These are phyloP conservation scores for Lymantria dispar DNA, from an alignment of 2,888 invertebrate species.

Conservation along the genomic window DNA sequence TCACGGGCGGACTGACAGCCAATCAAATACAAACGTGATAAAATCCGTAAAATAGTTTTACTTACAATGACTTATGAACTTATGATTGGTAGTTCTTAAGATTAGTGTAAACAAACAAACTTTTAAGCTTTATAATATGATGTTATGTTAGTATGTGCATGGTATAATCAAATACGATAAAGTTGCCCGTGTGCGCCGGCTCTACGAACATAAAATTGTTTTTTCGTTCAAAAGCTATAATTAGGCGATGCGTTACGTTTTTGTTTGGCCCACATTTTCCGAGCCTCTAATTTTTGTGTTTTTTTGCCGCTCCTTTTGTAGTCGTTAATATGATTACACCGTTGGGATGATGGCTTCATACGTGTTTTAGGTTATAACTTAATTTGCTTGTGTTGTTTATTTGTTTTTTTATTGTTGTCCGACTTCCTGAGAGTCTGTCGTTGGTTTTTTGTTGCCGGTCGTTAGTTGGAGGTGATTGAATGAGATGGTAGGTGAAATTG, in stretches of 20 bases:
- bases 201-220: conserved; percentile 77
- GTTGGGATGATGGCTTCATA: conserved; percentile 82
- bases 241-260: conserved; percentile 81
- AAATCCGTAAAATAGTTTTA: no score
- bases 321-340: conserved; percentile 83
- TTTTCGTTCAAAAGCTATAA: conserved; percentile 80
- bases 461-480: conserved; percentile 79
- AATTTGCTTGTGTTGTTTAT: conserved; percentile 79
- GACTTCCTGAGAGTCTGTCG: conserved; percentile 80
- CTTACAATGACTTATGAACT: no score
- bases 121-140: no score
- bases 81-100: no score
- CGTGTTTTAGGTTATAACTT: conserved; percentile 83
- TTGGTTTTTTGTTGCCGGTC: conserved; percentile 70
- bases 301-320: conserved; percentile 81
- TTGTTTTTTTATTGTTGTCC: conserved; percentile 78
- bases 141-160: conserved; percentile 30
- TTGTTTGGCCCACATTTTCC: conserved; percentile 82
- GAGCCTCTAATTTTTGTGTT: conserved; percentile 81
- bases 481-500: conserved; percentile 75
- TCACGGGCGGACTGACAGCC: no score
- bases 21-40: no score
- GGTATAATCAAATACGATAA: conserved; percentile 47
- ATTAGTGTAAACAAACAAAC: no score
- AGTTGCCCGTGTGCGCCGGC: conserved; percentile 62